Evolutionary conservation across 2,888 invertebrate species (phyloP).

Genomic region (Chelonus formosanus): DNA sequence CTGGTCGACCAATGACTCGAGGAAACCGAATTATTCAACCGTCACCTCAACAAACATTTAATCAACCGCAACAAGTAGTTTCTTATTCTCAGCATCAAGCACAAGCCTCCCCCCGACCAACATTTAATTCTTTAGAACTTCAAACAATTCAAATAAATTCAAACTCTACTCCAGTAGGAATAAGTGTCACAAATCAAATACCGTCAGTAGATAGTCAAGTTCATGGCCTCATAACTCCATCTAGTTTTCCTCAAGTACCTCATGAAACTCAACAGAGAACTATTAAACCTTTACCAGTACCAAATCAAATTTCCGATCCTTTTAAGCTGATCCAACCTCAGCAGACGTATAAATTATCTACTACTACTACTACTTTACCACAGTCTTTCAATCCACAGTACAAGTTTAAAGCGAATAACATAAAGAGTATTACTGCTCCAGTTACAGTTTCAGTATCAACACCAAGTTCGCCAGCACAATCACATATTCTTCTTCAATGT

Average conservation of each 20-base stretch:
- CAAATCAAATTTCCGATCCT: slow-evolving; percentile 49
- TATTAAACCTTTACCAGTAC: slow-evolving; percentile 50
- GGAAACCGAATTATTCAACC: slow-evolving; percentile 53
- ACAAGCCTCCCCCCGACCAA: background rate
- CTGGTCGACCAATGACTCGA: slow-evolving; percentile 48
- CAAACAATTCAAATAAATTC: slow-evolving; percentile 51
- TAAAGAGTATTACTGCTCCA: slow-evolving; percentile 47
- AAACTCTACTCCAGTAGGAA: slow-evolving; percentile 44
- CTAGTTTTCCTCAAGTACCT: slow-evolving; percentile 47
- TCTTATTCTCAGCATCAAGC: slow-evolving; percentile 44
- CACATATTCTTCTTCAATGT: slow-evolving; percentile 56
- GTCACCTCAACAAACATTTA: slow-evolving; percentile 46
- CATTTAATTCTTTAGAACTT: slow-evolving; percentile 48
- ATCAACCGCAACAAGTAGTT: slow-evolving; percentile 50
- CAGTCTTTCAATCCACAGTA: slow-evolving; percentile 53
- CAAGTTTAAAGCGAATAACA: slow-evolving; percentile 47
- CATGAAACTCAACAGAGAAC: slow-evolving; percentile 47
- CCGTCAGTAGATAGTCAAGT: slow-evolving; percentile 43
- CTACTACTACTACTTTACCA: slow-evolving; percentile 30
- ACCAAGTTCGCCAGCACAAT: slow-evolving; percentile 50
- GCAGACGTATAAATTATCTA: slow-evolving; percentile 58
- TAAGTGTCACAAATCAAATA: slow-evolving; percentile 35
- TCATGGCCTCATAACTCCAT: slow-evolving; percentile 46
- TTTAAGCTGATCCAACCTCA: slow-evolving; percentile 56
- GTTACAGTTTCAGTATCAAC: slow-evolving; percentile 52